Percentiles rank a stretch among this genome's conserved stretches.
Conservation (phyloP, 2,888 invertebrate species). For the Melipona beecheii region DNA sequence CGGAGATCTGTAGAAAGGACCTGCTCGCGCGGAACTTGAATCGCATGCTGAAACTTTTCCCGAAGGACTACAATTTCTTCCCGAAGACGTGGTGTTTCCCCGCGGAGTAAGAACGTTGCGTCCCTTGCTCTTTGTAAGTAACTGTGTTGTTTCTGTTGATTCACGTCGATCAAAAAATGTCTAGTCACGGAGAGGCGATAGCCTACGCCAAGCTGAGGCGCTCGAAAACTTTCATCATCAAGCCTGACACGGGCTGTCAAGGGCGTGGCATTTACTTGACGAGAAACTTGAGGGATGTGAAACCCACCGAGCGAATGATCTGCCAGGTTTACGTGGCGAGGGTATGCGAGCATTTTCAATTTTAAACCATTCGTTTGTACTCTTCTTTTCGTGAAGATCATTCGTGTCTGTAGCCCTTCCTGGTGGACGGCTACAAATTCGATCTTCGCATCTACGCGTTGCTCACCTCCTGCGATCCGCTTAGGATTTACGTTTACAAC, state of each 20-base stretch:
- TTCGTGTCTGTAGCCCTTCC: constrained; percentile 87
- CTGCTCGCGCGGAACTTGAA: constrained; percentile 94
- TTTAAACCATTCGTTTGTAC: constrained; percentile 8
- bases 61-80: constrained; percentile 95
- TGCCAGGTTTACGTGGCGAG: constrained; percentile 91
- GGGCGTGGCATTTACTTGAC: constrained; percentile 95
- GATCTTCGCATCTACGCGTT: constrained; percentile 95
- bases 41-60: constrained; percentile 94
- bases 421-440: constrained; percentile 96
- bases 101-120: constrained; percentile 88
- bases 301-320: constrained; percentile 92
- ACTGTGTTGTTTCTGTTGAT: not conserved
- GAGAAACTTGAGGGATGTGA: constrained; percentile 91
- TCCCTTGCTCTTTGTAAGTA: not conserved
- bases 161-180: constrained; percentile 12
- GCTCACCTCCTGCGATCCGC: constrained; percentile 95
- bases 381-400: constrained; percentile 16
- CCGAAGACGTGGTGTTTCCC: constrained; percentile 98
- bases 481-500: constrained; percentile 95
- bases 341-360: constrained; percentile 82
- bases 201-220: constrained; percentile 89
- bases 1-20: constrained; percentile 95
- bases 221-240: constrained; percentile 93
- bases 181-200: constrained; percentile 90
- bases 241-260: constrained; percentile 96